A percentile compares a stretch with the other conserved stretches of the same genome.
phyloP scores from a whole-genome alignment of 2,113 vertebrate species.

The Pseudorectes ferrugineus region DNA sequence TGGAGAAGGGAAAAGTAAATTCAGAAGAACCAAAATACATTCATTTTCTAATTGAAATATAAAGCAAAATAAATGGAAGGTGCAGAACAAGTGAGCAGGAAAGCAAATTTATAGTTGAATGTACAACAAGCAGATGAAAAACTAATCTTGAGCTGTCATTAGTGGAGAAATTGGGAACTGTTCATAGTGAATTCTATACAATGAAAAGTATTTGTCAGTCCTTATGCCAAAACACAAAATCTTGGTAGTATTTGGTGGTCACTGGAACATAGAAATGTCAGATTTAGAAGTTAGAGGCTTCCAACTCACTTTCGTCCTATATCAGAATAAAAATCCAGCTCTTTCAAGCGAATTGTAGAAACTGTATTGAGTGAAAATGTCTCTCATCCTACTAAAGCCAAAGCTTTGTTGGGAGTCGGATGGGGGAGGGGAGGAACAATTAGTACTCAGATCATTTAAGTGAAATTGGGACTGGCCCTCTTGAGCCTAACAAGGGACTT shows the following conservation, averaged over 20 bases:
- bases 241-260: neutral
- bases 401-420: neutral
- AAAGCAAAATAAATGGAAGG: neutral
- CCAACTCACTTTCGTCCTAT: neutral
- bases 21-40: neutral
- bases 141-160: neutral
- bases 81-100: neutral
- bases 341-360: neutral
- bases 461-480: neutral
- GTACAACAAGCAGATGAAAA: neutral
- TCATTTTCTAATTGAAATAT: neutral
- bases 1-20: neutral
- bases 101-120: neutral
- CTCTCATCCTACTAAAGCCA: neutral
- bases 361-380: neutral
- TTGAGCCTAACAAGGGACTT: neutral
- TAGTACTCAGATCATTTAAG: neutral
- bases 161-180: neutral
- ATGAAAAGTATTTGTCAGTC: neutral
- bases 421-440: neutral
- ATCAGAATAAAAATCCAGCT: neutral
- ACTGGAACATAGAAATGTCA: neutral
- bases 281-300: neutral
- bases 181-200: neutral
- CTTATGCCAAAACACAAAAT: neutral